These are phyloP conservation scores for Lepidiolamprologus cunningtoni DNA, from an alignment of 2,113 vertebrate genomes.

Conservation along the genomic window DNA sequence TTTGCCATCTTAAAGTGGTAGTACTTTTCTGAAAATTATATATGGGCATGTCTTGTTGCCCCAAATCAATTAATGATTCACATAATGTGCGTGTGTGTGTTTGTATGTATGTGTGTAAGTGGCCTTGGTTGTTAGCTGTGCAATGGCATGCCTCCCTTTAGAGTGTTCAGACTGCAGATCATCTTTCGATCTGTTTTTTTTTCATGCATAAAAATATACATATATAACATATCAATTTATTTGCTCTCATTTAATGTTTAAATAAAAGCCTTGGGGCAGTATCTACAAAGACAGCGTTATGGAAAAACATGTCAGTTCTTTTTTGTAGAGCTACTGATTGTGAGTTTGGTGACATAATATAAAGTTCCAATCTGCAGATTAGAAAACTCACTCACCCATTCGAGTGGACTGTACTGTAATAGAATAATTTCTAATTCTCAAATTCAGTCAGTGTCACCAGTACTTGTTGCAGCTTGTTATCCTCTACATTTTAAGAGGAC, in stretches of 20 bases:
- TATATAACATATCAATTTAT: neutral
- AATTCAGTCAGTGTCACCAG: constrained; percentile 15
- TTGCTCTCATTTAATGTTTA: neutral
- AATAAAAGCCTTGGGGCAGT: neutral
- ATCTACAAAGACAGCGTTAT: neutral
- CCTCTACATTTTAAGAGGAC: neutral
- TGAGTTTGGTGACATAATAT: neutral
- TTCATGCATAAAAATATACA: neutral
- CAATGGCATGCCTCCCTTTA: neutral
- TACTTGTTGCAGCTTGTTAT: neutral
- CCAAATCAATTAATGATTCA: neutral
- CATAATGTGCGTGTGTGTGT: neutral
- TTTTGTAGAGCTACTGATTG: neutral
- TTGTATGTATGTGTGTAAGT: neutral
- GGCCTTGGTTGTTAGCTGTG: neutral
- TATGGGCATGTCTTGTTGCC: neutral
- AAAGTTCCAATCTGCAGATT: neutral
- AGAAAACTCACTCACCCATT: neutral
- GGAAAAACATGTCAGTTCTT: neutral
- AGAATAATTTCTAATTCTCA: constrained; percentile 13
- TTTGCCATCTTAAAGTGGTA: neutral
- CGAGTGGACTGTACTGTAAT: neutral
- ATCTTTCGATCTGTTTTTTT: constrained; percentile 1
- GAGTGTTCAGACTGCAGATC: neutral
- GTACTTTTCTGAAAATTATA: neutral